Conservation (phyloP, 2,888 invertebrate genomes). For the Acronicta aceris region DNA sequence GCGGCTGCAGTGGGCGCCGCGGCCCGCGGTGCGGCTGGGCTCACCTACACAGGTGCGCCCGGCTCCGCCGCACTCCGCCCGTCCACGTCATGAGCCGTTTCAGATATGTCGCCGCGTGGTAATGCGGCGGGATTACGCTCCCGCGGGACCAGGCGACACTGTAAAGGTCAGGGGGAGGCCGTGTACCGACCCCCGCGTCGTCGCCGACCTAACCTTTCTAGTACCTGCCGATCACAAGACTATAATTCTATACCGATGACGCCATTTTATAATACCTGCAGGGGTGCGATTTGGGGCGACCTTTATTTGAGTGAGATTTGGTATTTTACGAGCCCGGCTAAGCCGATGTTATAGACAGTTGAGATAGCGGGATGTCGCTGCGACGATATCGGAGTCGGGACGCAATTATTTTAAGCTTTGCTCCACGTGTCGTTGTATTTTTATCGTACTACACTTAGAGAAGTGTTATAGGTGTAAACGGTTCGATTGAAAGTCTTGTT, state of each 20-base stretch:
- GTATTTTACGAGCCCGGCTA: conserved; percentile 62
- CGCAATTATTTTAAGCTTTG: conserved; percentile 62
- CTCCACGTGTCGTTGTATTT: conserved; percentile 66
- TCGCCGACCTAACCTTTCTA: conserved; percentile 70
- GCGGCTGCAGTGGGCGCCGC: conserved; percentile 73
- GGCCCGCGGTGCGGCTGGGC: conserved; percentile 33
- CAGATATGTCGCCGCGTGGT: conserved; percentile 67
- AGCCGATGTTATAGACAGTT: conserved; percentile 37
- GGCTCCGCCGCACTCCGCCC: conserved; percentile 59
- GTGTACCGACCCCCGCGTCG: conserved; percentile 52
- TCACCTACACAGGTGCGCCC: conserved; percentile 67
- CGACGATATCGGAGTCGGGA: conserved; percentile 12
- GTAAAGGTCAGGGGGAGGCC: conserved; percentile 77
- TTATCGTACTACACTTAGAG: conserved; percentile 46
- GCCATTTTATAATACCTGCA: conserved; percentile 74
- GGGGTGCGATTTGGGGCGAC: conserved; percentile 69
- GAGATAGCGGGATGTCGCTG: conserved; percentile 21
- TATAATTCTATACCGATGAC: conserved; percentile 66
- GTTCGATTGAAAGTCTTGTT: neutral
- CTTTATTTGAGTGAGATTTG: conserved; percentile 69
- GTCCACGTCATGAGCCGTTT: conserved; percentile 65
- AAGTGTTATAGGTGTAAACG: neutral
- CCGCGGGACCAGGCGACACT: conserved; percentile 65
- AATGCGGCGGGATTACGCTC: conserved; percentile 72
- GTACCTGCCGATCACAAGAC: conserved; percentile 68